Conservation (phyloP, 2,797 vertebrate species). For the Hyperoplus immaculatus region DNA sequence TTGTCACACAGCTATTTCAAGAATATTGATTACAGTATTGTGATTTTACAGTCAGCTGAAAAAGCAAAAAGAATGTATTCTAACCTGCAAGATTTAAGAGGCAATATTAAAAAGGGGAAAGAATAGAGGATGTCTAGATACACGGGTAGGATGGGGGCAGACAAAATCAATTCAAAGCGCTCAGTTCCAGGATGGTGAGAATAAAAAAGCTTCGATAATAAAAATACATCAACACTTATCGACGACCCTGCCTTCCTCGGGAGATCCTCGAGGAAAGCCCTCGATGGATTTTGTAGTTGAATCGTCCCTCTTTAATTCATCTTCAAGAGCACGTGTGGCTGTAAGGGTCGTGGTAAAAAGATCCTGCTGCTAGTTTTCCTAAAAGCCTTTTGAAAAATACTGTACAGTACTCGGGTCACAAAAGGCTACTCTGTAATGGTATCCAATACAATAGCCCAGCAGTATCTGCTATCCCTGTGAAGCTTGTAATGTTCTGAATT, state of each 20-base stretch:
- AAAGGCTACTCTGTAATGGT: neutral
- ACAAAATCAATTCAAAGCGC: slow-evolving; percentile 42
- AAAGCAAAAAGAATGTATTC: neutral
- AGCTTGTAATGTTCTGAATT: neutral
- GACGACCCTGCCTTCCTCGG: neutral
- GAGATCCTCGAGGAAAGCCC: slow-evolving; percentile 8
- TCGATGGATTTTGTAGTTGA: slow-evolving; percentile 3
- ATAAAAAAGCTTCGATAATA: slow-evolving; percentile 42
- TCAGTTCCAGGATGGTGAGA: slow-evolving; percentile 22
- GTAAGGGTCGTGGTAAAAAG: neutral
- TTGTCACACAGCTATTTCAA: neutral
- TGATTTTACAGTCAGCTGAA: slow-evolving; percentile 20
- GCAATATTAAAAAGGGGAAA: neutral
- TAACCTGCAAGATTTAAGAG: slow-evolving; percentile 2
- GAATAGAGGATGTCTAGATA: neutral
- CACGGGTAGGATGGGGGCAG: neutral
- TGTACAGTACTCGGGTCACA: neutral
- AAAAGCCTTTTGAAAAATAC: neutral
- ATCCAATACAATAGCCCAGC: neutral
- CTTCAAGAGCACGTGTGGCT: neutral
- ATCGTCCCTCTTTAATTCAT: neutral
- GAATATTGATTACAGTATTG: slow-evolving; percentile 10
- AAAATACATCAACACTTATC: slow-evolving; percentile 30
- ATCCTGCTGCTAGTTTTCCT: neutral
- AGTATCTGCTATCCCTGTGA: neutral